These are phyloP conservation scores for Ameiurus melas DNA, from an alignment of 2,113 vertebrate genomes.

Conservation along the genomic window DNA sequence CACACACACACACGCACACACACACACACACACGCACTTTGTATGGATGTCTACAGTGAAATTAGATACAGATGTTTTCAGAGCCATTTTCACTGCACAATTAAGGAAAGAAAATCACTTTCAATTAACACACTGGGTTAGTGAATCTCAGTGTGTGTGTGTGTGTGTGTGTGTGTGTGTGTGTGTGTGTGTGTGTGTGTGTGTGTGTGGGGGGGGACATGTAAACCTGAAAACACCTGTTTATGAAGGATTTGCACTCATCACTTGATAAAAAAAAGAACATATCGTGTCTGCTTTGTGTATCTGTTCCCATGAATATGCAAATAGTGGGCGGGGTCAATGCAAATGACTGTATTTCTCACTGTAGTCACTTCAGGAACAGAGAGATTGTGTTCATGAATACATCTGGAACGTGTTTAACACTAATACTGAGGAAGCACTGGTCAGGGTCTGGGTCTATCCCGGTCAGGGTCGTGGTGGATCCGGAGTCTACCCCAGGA, in stretches of 20 bases:
- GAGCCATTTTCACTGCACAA: background rate
- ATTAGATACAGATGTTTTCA: background rate
- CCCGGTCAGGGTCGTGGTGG: background rate
- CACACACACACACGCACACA: conserved; percentile 16
- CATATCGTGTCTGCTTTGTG: too few species aligned
- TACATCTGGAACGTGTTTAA: background rate
- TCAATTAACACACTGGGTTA: background rate
- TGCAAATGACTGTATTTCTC: background rate
- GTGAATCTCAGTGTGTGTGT: background rate
- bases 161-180: conserved; percentile 5
- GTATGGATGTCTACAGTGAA: background rate
- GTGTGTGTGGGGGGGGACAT: too few species aligned
- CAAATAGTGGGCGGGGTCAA: background rate
- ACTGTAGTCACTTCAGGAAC: too few species aligned
- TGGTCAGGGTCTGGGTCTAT: too few species aligned
- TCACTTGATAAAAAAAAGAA: background rate
- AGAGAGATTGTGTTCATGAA: background rate
- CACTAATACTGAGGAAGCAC: background rate
- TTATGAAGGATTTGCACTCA: background rate
- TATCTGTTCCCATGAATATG: background rate
- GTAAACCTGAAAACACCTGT: background rate
- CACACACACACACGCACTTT: background rate
- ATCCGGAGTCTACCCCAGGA: background rate
- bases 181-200: conserved; percentile 1
- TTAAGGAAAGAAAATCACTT: background rate